These are phyloP conservation scores for Cladopsammia gracilis DNA, from an alignment of 64 coral and sea anemone genomes.

Conservation along the genomic window DNA sequence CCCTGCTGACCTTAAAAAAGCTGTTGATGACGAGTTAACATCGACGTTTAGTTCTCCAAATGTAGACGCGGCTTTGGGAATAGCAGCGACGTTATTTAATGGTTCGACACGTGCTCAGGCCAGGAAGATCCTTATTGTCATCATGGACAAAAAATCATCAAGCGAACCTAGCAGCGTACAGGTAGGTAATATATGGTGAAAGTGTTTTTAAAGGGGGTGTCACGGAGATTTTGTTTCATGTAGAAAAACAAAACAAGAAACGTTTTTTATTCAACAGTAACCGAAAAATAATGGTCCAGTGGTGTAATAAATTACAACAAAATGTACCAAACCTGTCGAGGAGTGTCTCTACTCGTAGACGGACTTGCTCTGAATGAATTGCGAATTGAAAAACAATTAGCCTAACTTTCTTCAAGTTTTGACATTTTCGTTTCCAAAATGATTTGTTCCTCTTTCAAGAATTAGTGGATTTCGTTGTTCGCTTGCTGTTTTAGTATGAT, in stretches of 20 bases:
- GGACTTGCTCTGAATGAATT: no score
- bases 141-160: conserved; percentile 32
- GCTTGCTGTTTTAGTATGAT: no score
- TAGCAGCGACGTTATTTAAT: conserved; percentile 13
- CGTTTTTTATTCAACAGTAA: background rate
- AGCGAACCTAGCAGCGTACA: background rate
- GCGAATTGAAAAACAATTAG: no score
- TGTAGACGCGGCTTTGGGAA: conserved; percentile 6
- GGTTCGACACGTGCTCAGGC: conserved; percentile 44
- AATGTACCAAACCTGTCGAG: no score
- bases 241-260: no score
- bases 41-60: background rate
- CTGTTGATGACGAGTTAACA: background rate
- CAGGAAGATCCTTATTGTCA: conserved; percentile 38
- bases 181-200: background rate
- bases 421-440: no score
- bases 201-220: background rate
- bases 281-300: no score
- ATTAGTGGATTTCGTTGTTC: no score
- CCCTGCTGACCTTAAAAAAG: background rate
- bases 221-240: background rate
- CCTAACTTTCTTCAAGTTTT: no score
- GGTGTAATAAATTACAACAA: no score
- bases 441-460: no score
- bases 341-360: no score